Conservation (phyloP, 2,888 invertebrate species). For the Hololepta plana region DNA sequence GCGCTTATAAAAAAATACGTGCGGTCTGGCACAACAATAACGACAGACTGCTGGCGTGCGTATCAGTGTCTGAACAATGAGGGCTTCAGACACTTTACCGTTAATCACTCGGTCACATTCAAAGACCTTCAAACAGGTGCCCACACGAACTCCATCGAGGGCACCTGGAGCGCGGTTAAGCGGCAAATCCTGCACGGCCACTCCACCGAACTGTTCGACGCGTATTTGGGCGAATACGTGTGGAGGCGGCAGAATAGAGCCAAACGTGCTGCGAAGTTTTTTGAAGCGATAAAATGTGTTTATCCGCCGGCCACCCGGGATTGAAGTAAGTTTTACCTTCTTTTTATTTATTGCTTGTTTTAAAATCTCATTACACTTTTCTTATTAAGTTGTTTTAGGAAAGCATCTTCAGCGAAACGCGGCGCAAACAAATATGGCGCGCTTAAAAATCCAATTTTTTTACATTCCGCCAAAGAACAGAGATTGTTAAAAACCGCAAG, state of each 20-base stretch:
- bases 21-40: conserved; percentile 5
- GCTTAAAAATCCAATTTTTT: too few species aligned
- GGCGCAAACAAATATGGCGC: too few species aligned
- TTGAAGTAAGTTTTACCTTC: not conserved
- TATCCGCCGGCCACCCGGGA: not conserved
- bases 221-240: not conserved
- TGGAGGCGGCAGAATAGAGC: not conserved
- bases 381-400: too few species aligned
- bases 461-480: too few species aligned
- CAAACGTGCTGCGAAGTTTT: not conserved
- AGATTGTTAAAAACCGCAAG: too few species aligned
- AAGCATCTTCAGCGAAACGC: too few species aligned
- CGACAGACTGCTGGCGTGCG: conserved; percentile 6
- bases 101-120: conserved; percentile 7
- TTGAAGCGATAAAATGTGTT: conserved; percentile 1
- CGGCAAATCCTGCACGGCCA: too few species aligned
- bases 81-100: conserved; percentile 6
- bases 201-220: not conserved
- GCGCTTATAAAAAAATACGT: conserved; percentile 1
- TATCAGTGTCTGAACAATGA: conserved; percentile 6
- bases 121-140: conserved; percentile 5
- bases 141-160: not conserved
- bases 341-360: too few species aligned
- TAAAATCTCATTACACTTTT: too few species aligned
- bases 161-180: conserved; percentile 1